These are phyloP conservation scores for Aphyosemion australe DNA, from an alignment of 2,113 vertebrate genomes.

Conservation along the genomic window DNA sequence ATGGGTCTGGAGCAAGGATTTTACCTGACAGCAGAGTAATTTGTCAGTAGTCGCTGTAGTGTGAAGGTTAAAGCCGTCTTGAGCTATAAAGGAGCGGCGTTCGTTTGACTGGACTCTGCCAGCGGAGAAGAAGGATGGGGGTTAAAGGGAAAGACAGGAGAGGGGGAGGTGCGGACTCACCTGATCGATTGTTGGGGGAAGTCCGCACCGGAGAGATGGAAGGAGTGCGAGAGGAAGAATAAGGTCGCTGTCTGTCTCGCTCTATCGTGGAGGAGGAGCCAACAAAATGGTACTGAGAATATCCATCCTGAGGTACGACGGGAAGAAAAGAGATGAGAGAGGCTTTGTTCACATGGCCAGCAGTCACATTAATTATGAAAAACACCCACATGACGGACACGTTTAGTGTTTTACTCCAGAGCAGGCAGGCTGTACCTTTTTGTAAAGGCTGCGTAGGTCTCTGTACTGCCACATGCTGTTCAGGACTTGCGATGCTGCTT, in stretches of 20 bases:
- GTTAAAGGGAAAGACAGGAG: constrained; percentile 14
- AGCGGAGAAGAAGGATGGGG: constrained; percentile 37
- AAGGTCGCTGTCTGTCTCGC: constrained; percentile 94
- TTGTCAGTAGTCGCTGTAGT: constrained; percentile 12
- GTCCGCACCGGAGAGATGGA: constrained; percentile 97
- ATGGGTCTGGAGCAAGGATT: constrained; percentile 19
- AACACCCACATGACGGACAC: neutral
- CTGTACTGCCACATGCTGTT: constrained; percentile 99
- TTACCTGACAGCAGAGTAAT: constrained; percentile 36
- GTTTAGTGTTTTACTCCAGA: neutral
- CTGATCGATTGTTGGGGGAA: constrained; percentile 98
- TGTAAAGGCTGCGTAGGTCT: constrained; percentile 98
- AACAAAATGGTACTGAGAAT: constrained; percentile 97
- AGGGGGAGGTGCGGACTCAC: constrained; percentile 71
- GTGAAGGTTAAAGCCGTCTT: constrained; percentile 56
- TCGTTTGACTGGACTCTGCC: constrained; percentile 33
- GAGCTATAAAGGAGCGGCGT: constrained; percentile 8
- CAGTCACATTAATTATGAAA: neutral
- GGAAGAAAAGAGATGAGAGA: neutral
- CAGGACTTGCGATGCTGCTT: constrained; percentile 98
- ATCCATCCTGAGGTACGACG: constrained; percentile 86
- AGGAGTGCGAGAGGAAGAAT: constrained; percentile 97
- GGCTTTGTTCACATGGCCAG: neutral
- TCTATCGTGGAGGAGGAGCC: constrained; percentile 98
- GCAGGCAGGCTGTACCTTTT: constrained; percentile 86